These are phyloP conservation scores for Drosophila neutralis DNA, from an alignment of 2,888 invertebrate genomes.

Conservation along the genomic window DNA sequence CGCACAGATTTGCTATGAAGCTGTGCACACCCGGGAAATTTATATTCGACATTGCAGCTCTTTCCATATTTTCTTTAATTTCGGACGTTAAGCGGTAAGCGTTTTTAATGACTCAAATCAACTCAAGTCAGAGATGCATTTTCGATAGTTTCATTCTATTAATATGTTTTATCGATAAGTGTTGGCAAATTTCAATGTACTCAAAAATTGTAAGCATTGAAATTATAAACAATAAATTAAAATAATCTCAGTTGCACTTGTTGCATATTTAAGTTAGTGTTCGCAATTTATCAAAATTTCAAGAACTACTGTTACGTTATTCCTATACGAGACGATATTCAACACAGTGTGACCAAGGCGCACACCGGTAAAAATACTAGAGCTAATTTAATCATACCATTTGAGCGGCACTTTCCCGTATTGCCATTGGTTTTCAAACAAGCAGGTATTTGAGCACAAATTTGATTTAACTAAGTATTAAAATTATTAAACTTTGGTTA, in stretches of 20 bases:
- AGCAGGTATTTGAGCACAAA: neutral
- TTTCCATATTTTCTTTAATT: neutral
- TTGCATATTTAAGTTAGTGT: neutral
- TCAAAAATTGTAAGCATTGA: neutral
- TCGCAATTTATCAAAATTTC: neutral
- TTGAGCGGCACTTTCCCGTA: neutral
- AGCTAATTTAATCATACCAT: neutral
- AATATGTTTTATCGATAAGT: neutral
- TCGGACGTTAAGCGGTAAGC: neutral
- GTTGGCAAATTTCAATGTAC: neutral
- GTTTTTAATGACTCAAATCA: neutral
- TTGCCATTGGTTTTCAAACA: neutral
- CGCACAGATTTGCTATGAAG: conserved; percentile 9
- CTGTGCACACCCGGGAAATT: neutral
- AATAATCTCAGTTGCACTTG: neutral
- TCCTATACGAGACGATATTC: conserved; percentile 1
- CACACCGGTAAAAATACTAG: neutral
- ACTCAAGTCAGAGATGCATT: neutral
- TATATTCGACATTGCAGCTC: conserved; percentile 8
- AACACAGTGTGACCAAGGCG: neutral
- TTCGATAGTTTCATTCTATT: neutral
- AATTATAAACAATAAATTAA: neutral
- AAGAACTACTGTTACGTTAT: neutral
- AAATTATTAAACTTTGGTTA: neutral
- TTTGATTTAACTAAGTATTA: neutral